Base-by-base conservation (phyloP, 2,113 vertebrate species). In the Coptodon bakossiorum region DNA sequence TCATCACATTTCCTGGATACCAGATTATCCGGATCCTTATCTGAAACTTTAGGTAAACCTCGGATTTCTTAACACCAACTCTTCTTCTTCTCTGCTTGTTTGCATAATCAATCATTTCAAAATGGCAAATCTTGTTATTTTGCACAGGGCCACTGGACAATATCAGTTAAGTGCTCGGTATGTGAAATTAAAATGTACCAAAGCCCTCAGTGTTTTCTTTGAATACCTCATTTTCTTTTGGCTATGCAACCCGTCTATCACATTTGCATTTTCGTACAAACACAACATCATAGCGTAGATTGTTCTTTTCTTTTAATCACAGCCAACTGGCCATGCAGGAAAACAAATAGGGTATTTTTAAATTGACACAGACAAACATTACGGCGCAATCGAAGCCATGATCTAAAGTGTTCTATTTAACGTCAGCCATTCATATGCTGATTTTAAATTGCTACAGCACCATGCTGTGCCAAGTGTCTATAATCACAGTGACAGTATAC, bases 401-500 rank as follows among this genome's bases (percentile, higher is more conserved):
- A 91, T 91, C 90, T 90, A 85, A 85, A 93, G 88, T 27, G 27
- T 40, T 87, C 34, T 61, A 63, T 89, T 92, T 92, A 94, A 91
- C 78, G 82, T 87, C 83, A 86, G 56, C 82, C 50, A 82, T 91
- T 94, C 91, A 88, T 88, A 88, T 78, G 84, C 83, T 90, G 92
- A 91, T 93, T 91, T 89, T 82, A 91, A 93, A 94, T 92, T 87
- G 87, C 84, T 53, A 84, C 85, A 57, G 90, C 79, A 71, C 54
- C 91, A 83, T 52, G 68, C 88, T 86, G 85, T 38, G 90, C 91
- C 86, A 89, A 92, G 93, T 89, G 90, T 90, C 91, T 89, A 88
- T 93, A 94, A 93, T 94, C 88, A 90, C 81, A 86, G 86, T 73
- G 85, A 91, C 90, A 89, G 45, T 92, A 88, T 91, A 93, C 90